Percentiles rank a stretch among this genome's conserved stretches.
Conservation (phyloP, 37 sponge, comb jelly and placozoan genomes). For the Ephydatia muelleri region DNA sequence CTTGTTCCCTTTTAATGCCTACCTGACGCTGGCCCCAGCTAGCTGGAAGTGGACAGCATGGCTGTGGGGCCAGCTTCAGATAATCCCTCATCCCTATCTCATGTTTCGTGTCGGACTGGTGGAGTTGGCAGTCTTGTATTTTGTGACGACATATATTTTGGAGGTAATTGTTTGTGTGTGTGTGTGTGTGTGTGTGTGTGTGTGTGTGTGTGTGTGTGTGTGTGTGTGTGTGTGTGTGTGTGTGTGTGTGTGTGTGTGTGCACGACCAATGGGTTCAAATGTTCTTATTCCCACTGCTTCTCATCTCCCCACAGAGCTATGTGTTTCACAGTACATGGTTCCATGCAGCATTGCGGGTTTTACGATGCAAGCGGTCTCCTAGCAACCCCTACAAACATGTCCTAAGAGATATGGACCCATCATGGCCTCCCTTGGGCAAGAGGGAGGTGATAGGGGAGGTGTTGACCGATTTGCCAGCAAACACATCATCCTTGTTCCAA, state of each 20-base stretch:
- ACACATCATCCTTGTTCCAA: too few species aligned
- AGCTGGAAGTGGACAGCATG: slow-evolving; percentile 29
- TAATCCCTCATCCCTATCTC: slow-evolving; percentile 4
- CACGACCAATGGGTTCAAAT: too few species aligned
- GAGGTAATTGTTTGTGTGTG: slow-evolving; percentile 23
- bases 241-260: too few species aligned
- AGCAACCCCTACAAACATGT: slow-evolving; percentile 69
- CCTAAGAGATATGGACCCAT: slow-evolving; percentile 12
- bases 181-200: too few species aligned
- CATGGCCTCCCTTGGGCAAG: slow-evolving; percentile 18
- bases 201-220: too few species aligned
- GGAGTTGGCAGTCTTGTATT: slow-evolving; percentile 31
- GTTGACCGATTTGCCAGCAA: too few species aligned
- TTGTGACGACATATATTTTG: slow-evolving; percentile 23
- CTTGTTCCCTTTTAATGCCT: slow-evolving; percentile 34
- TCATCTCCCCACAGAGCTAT: slow-evolving; percentile 50
- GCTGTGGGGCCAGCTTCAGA: slow-evolving; percentile 26
- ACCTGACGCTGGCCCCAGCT: slow-evolving; percentile 48
- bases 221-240: too few species aligned
- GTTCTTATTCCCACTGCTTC: too few species aligned
- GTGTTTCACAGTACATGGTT: slow-evolving; percentile 39
- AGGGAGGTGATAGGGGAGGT: background rate
- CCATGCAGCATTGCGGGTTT: slow-evolving; percentile 4
- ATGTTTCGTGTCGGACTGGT: slow-evolving; percentile 52
- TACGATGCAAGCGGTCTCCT: slow-evolving; percentile 59